Evolutionary conservation across 2,113 vertebrate species (phyloP).

Genomic region (Calcarius ornatus): DNA sequence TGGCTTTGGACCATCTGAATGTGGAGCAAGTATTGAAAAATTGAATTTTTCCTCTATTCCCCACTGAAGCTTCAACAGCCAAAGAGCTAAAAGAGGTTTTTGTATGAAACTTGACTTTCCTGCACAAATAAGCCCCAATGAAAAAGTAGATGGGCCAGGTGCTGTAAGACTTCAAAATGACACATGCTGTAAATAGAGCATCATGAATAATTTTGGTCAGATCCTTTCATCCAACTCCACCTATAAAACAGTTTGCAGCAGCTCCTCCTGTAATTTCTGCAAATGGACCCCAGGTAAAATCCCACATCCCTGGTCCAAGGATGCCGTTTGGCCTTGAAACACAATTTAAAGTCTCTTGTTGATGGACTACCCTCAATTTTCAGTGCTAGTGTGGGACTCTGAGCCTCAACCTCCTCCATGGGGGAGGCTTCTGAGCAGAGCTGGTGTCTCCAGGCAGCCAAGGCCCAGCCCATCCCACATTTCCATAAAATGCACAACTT

Average conservation of each 20-base stretch:
- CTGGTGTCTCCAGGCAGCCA: background rate
- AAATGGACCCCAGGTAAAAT: background rate
- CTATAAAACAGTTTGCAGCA: background rate
- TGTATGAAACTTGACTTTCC: background rate
- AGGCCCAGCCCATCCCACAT: background rate
- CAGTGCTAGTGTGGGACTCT: background rate
- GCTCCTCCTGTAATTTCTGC: background rate
- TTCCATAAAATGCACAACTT: background rate
- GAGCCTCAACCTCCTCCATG: fast-evolving
- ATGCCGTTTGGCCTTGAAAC: background rate
- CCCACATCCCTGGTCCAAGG: background rate
- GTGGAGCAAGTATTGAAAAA: background rate
- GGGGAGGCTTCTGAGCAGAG: background rate
- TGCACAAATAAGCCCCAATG: background rate
- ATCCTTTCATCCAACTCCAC: background rate
- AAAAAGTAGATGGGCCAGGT: background rate
- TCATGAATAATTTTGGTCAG: background rate
- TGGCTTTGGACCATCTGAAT: background rate
- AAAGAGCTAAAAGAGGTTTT: background rate
- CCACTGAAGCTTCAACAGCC: background rate
- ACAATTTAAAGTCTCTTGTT: background rate
- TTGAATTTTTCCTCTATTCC: background rate
- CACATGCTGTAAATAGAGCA: background rate
- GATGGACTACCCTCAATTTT: background rate
- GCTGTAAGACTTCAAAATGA: background rate